Evolutionary conservation across 2,797 vertebrate species (phyloP), one percentile per base, ranked within the genome.

Genomic region (Rhynchotus rufescens): DNA sequence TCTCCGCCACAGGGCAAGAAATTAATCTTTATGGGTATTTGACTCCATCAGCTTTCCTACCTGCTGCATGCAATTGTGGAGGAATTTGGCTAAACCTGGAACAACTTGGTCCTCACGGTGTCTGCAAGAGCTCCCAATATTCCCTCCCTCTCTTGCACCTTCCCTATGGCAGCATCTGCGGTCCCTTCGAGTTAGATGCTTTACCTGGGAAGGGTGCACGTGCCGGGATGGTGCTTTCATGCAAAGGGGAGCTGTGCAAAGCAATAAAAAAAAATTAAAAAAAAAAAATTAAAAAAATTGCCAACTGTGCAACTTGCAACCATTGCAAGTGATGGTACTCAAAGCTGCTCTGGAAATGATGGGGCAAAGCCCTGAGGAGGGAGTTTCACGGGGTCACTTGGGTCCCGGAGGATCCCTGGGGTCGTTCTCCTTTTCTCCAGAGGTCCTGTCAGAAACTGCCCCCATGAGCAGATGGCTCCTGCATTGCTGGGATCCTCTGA

Each of bases 1-100:
- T 88, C 78, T 94, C 81, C 1, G 15, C 94, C 81, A 67, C 84
- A 38, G 75, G 80, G 84, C 92, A 82, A 92, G 90, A 95, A 94
- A 95, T 95, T 49, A 84, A 82, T 86, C 91, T 95, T 56, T 86
- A 68, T 49, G 54, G 75, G 61, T 91, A 62, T 42, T 91, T 65
- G 52, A 86, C 68, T 95, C 75, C 68, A 45, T 81, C 86, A 38
- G 64, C 40, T 82, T 61, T 79, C 49, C 15, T 93, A 92, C 88
- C 88, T 93, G 88, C 90, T 92, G 72, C 68, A n/a, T 80, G 86
- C 84, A 79, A 74, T 74, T 90, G 64, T 23, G n/a, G 44, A 77
- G 75, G 30, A 68, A 90, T 90, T 80, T 91, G 88, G 71, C 67
- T 82, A 68, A 42, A 11, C 34, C 61, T 36, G 9, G 7, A 40